Percentiles rank a stretch among this genome's conserved stretches.
These are phyloP conservation scores for Centruroides vittatus DNA, from an alignment of 1,140 invertebrate genomes.

Conservation along the genomic window DNA sequence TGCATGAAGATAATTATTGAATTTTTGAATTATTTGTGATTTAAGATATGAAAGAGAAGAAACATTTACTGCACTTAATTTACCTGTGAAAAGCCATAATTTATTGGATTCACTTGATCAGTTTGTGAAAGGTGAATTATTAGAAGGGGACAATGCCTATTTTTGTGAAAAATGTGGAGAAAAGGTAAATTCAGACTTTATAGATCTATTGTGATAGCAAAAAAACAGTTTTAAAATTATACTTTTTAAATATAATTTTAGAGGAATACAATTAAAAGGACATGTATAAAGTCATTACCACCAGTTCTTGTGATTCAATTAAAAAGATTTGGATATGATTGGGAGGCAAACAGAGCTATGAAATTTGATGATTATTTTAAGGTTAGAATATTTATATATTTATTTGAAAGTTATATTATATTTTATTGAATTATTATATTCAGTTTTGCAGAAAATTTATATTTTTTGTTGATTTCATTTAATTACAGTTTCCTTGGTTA, in stretches of 20 bases:
- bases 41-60: constrained; percentile 41
- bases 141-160: constrained; percentile 47
- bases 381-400: constrained; percentile 10
- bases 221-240: neutral
- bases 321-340: constrained; percentile 47
- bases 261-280: constrained; percentile 39
- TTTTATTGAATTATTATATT: too few species aligned
- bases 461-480: too few species aligned
- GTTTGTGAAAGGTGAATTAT: constrained; percentile 44
- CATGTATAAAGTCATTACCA: constrained; percentile 43
- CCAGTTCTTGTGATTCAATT: constrained; percentile 43
- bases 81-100: constrained; percentile 41
- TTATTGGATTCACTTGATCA: constrained; percentile 42
- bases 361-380: constrained; percentile 49
- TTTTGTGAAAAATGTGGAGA: constrained; percentile 43
- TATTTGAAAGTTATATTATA: too few species aligned
- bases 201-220: neutral
- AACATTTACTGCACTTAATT: constrained; percentile 41
- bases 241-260: constrained; percentile 12
- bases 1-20: too few species aligned
- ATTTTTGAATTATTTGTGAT: neutral
- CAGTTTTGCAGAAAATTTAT: too few species aligned
- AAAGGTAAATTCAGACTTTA: constrained; percentile 29
- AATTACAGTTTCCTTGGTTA: constrained; percentile 37
- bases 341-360: constrained; percentile 42